Evolutionary conservation across 1,140 invertebrate genomes (phyloP).

Genomic region (Magallana gigas): DNA sequence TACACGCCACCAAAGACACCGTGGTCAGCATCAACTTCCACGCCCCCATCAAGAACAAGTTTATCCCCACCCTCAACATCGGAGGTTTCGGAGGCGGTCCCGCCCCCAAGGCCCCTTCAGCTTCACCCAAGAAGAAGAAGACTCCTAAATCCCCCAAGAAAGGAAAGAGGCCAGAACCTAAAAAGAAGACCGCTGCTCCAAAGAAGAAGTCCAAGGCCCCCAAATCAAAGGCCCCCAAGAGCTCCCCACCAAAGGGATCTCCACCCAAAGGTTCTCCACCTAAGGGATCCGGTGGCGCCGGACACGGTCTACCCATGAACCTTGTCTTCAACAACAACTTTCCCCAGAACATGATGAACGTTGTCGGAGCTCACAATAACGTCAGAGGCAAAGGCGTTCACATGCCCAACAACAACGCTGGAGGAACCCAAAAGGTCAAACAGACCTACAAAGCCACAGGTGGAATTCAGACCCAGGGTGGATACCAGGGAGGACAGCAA

Average conservation of each 20-base stretch:
- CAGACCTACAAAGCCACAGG: slow-evolving; percentile 1
- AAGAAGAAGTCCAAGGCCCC: slow-evolving; percentile 20
- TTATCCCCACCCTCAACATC: background rate
- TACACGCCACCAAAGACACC: background rate
- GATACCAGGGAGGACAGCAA: background rate
- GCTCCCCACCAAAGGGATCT: slow-evolving; percentile 16
- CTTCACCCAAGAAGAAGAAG: slow-evolving; percentile 25
- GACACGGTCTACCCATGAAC: background rate
- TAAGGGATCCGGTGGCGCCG: background rate
- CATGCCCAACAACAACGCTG: slow-evolving; percentile 6
- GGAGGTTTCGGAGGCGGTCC: background rate
- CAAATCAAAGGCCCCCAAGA: background rate
- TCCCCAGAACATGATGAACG: slow-evolving; percentile 26
- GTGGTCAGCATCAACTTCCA: slow-evolving; percentile 31
- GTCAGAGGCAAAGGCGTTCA: slow-evolving; percentile 9
- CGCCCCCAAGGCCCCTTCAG: slow-evolving; percentile 6
- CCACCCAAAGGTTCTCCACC: background rate
- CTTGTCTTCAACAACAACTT: slow-evolving; percentile 31
- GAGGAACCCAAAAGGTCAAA: slow-evolving; percentile 21
- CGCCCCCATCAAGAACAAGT: slow-evolving; percentile 17
- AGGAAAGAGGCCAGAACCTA: slow-evolving; percentile 4
- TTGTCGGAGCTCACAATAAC: slow-evolving; percentile 17
- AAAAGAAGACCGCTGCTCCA: slow-evolving; percentile 21
- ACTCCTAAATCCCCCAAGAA: background rate
- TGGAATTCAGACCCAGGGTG: slow-evolving; percentile 17